Base-by-base conservation (phyloP, 2,113 vertebrate genomes). In the Mastomys coucha region DNA sequence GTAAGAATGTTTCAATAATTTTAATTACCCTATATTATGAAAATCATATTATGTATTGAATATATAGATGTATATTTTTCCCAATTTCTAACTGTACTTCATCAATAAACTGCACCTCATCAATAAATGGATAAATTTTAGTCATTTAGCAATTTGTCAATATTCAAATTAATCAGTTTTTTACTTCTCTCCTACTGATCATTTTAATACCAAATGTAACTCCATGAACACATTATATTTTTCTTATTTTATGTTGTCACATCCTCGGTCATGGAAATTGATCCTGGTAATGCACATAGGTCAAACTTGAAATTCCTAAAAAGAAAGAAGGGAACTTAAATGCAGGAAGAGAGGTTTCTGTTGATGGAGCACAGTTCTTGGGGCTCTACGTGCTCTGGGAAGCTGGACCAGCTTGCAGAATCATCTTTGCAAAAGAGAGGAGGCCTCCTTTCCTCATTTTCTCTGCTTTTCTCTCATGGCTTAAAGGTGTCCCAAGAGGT, bases 391-490 rank as follows among this genome's bases (percentile, higher is more conserved):
- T 11, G n/a, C 9, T 70, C 14, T 88, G 11, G 7, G 28, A 78
- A 80, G 45, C 4, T 10, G 20, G 1, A 77, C 24, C 8, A 24
- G 2, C 16, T 19, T 93, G 77, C 4, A 19, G 8, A 89, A 31
- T 73, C 4, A 53, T 22, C 51, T 19, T 42, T 60, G 9, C 17
- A 84, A 70, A 78, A 45, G 89, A 73, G 5, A 31, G 12, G 72
- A 17, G 3, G n/a, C 9, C 56, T 81, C 13, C 36, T 39, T 22
- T 72, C 26, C 36, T 87, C 13, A 81, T 11, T 86, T 36, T 42
- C 5, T 22, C 31, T 4, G 42, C 2, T 0, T 3, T 2, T 67
- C 1, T n/a, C 5, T 5, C 2, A 39, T 14, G 19, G 22, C 14
- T 85, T 72, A 17, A 89, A 0, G 2, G 5, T 81, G 70, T 49